phyloP scores from a whole-genome alignment of 2,113 vertebrate genomes.

The Dromiciops gliroides region DNA sequence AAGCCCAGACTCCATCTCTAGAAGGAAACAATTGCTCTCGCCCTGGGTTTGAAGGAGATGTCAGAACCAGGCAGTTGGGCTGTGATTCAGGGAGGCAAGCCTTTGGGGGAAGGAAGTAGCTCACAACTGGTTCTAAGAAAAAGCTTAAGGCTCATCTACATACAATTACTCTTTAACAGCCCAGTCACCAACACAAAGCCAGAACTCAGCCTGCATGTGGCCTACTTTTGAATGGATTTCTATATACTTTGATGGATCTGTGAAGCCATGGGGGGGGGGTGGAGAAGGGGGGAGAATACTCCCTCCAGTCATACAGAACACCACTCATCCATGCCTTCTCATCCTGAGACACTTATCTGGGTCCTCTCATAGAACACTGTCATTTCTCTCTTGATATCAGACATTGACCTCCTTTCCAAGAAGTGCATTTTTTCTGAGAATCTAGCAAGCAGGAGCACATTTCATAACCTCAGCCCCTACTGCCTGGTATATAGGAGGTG shows the following conservation, averaged over 20 bases:
- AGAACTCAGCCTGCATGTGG: neutral
- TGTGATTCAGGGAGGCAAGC: neutral
- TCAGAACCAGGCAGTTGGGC: neutral
- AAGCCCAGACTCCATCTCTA: neutral
- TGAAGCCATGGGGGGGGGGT: neutral
- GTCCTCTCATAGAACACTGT: neutral
- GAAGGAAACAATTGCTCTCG: neutral
- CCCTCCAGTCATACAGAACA: neutral
- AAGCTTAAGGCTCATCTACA: neutral
- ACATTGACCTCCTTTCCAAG: neutral
- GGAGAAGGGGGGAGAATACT: neutral
- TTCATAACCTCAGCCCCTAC: neutral
- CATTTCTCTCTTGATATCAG: neutral
- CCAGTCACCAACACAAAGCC: neutral
- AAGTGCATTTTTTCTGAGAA: neutral
- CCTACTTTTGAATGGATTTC: neutral
- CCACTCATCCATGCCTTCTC: neutral
- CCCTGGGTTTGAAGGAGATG: neutral
- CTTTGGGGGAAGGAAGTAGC: neutral
- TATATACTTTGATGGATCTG: too few species aligned
- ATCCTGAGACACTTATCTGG: neutral
- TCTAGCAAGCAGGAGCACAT: neutral
- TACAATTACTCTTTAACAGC: neutral
- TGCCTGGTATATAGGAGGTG: neutral
- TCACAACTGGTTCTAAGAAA: neutral